Evolutionary conservation across 2,888 invertebrate genomes (phyloP).

Genomic region (Meiosimyza platycephala): DNA sequence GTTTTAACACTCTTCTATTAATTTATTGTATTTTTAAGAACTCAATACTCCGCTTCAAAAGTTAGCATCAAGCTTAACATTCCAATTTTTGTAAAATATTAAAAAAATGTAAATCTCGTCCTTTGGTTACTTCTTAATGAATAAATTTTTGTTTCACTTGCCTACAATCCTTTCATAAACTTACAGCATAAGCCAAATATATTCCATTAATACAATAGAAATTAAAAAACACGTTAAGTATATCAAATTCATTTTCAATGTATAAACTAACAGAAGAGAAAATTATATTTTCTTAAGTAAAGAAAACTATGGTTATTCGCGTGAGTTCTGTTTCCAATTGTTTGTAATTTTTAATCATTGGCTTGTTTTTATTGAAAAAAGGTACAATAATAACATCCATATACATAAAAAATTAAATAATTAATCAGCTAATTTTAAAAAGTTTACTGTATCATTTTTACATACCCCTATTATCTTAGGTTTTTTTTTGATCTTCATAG

Average conservation of each 20-base stretch:
- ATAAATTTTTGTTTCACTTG: too few relatives aligned
- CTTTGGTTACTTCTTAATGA: too few relatives aligned
- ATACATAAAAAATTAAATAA: not conserved
- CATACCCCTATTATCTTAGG: too few relatives aligned
- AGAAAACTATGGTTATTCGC: not conserved
- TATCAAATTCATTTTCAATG: constrained; percentile 14
- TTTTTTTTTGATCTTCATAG: constrained; percentile 45
- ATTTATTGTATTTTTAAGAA: too few relatives aligned
- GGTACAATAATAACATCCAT: not conserved
- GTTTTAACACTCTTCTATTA: too few relatives aligned
- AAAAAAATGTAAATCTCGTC: too few relatives aligned
- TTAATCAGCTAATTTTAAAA: constrained; percentile 1
- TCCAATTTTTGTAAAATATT: too few relatives aligned
- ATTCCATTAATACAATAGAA: not conserved
- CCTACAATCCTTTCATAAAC: not conserved
- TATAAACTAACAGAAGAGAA: not conserved
- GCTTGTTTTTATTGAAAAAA: not conserved
- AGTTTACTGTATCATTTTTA: not conserved
- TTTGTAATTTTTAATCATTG: constrained; percentile 1
- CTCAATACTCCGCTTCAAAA: too few relatives aligned
- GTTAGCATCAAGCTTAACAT: too few relatives aligned
- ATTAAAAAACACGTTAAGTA: constrained; percentile 5
- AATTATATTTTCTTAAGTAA: not conserved
- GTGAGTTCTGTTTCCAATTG: not conserved
- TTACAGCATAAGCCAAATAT: constrained; percentile 16